Evolutionary conservation across 2,797 vertebrate species (phyloP), one percentile per base, ranked within the genome.

Genomic region (Sebastiscus albofasciatus): DNA sequence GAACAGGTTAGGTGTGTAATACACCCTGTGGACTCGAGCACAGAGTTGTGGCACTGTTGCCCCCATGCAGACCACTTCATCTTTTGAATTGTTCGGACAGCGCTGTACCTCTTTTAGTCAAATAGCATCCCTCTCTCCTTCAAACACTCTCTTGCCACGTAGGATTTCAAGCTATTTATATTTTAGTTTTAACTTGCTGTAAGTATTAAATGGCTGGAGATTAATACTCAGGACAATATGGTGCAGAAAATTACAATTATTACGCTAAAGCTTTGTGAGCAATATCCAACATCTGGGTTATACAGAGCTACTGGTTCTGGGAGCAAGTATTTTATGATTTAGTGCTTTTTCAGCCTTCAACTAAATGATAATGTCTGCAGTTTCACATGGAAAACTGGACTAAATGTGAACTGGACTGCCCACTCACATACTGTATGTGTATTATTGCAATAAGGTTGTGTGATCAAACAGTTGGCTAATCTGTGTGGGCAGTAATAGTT

Each of bases 1-100:
- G 16, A 79, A 69, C 74, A 70, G 67, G 49, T 54, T 1, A 58
- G 49, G 73, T 67, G 46, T 64, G 69, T 87, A 69, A 88, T 24
- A 36, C 71, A 67, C 77, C 69, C 61, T 34, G 11, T 39, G 75
- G 85, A 80, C 60, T 29, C 0, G 0, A 74, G 20, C 34, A 27
- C 13, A 66, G 36, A 68, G 75, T 9, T 27, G 27, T 27, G 11
- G 18, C 55, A 22, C 55, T 39, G 36, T 24, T 33, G 60, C 39
- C 42, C 65, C 65, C 34, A 34, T 34, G 34, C 65, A 67, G 27
- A 81, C 52, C 49, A 60, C 55, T 64, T 58, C 67, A 59, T 18
- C 26, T 69, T 68, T 29, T 36, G 20, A 54, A 70, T 79, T 67
- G 27, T 67, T 67, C 52, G 42, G 26, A 54, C 27, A 68, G 31